Conservation (phyloP, 2,888 invertebrate genomes). For the Hylaea fasciaria region DNA sequence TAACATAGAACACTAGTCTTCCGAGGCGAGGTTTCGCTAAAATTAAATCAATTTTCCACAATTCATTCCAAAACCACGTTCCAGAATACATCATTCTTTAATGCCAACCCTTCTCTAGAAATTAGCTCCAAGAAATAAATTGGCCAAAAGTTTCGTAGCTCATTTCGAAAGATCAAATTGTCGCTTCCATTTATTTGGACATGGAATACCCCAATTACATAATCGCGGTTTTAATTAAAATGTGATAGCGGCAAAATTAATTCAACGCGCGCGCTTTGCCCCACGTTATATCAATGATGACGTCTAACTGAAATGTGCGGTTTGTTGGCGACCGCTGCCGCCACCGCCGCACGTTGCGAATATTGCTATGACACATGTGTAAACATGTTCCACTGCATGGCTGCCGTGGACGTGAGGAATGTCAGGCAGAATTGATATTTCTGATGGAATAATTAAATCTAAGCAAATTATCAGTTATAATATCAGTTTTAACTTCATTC, state of each 20-base stretch:
- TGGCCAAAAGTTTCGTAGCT: constrained; percentile 25
- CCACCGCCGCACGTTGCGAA: constrained; percentile 36
- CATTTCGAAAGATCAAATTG: constrained; percentile 29
- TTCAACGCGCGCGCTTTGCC: constrained; percentile 33
- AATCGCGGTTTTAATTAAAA: constrained; percentile 42
- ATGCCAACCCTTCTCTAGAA: constrained; percentile 6
- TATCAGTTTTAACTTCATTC: too few species aligned
- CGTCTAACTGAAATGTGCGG: constrained; percentile 58
- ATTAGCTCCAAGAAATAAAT: constrained; percentile 25
- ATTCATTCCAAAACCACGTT: background rate
- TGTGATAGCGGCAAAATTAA: constrained; percentile 36
- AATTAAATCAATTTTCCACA: constrained; percentile 1
- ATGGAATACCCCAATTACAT: constrained; percentile 28
- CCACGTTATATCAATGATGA: constrained; percentile 47
- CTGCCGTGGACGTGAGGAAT: constrained; percentile 17
- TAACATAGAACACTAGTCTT: background rate
- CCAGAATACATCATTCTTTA: constrained; percentile 4
- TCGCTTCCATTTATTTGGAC: constrained; percentile 26
- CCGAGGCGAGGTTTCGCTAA: background rate
- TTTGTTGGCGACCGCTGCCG: constrained; percentile 32
- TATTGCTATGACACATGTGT: constrained; percentile 49
- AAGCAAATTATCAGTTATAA: too few species aligned
- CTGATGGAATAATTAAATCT: constrained; percentile 10
- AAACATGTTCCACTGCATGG: constrained; percentile 46
- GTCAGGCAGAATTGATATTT: constrained; percentile 11